A percentile compares a stretch with the other conserved stretches of the same genome.
Conservation (phyloP, 2,113 vertebrate genomes). For the Leptocoma aspasia region DNA sequence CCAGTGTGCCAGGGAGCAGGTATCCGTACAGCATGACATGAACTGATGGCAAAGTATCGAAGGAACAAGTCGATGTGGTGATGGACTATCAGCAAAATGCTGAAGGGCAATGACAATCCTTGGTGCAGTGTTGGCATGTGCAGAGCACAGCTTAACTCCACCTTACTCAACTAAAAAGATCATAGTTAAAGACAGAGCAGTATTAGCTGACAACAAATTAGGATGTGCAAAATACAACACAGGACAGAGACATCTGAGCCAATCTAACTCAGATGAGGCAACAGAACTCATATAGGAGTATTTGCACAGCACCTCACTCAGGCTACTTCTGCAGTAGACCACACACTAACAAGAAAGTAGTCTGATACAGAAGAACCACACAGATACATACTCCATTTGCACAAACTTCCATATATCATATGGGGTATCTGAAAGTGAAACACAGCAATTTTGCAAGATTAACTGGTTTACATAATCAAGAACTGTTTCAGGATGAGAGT, state of each 20-base stretch:
- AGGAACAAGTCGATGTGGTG: not conserved
- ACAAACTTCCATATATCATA: not conserved
- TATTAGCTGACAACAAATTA: not conserved
- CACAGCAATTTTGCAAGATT: not conserved
- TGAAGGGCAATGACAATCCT: not conserved
- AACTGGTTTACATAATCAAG: not conserved
- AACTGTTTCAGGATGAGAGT: not conserved
- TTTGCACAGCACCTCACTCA: not conserved
- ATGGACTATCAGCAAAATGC: not conserved
- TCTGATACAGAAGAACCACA: not conserved
- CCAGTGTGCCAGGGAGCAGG: not conserved
- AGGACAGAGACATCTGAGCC: not conserved
- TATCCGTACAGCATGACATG: not conserved
- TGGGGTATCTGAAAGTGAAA: not conserved
- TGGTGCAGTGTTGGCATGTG: not conserved
- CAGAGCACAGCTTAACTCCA: not conserved
- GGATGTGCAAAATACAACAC: not conserved
- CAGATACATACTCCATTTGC: not conserved
- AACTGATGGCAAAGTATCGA: not conserved
- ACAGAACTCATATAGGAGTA: rapidly evolving
- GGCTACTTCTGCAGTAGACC: not conserved
- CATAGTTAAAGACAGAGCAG: not conserved
- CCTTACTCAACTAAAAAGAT: not conserved
- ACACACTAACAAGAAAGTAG: not conserved
- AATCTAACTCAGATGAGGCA: not conserved